phyloP scores from a whole-genome alignment of 2,113 vertebrate species.

The Alces alces region DNA sequence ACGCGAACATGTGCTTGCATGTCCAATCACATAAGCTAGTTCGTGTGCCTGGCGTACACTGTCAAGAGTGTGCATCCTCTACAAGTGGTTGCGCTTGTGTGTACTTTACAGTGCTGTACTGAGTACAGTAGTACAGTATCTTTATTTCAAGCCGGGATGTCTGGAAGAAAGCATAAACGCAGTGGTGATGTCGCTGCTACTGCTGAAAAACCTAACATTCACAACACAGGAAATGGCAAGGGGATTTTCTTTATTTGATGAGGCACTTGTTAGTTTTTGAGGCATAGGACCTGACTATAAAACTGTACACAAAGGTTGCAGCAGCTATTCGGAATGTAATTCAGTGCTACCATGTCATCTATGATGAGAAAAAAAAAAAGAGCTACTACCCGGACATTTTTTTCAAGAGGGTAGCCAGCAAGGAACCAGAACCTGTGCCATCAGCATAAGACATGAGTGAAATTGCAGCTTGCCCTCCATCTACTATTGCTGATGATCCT shows the following conservation, averaged over 20 bases:
- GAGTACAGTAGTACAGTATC: not conserved
- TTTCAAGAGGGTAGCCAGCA: not conserved
- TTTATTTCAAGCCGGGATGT: not conserved
- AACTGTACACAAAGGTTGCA: not conserved
- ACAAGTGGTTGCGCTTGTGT: not conserved
- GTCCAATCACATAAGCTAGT: not conserved
- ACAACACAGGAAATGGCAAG: not conserved
- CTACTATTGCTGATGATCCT: not conserved
- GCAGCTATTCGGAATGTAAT: not conserved
- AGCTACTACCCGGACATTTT: not conserved
- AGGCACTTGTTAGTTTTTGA: not conserved
- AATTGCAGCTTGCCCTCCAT: not conserved
- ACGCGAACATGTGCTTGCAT: not conserved
- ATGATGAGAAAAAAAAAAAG: not conserved
- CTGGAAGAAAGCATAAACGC: not conserved
- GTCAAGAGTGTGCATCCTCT: not conserved
- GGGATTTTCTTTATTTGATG: not conserved
- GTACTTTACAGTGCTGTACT: not conserved
- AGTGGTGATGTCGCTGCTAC: not conserved
- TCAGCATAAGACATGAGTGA: not conserved
- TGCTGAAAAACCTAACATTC: not conserved
- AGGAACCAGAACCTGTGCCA: not conserved
- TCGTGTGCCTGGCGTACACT: not conserved
- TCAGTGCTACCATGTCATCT: not conserved
- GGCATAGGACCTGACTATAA: not conserved